Evolutionary conservation across 2,888 invertebrate species (phyloP), one percentile per base, ranked within the genome.

Genomic region (Subacronicta megacephala): DNA sequence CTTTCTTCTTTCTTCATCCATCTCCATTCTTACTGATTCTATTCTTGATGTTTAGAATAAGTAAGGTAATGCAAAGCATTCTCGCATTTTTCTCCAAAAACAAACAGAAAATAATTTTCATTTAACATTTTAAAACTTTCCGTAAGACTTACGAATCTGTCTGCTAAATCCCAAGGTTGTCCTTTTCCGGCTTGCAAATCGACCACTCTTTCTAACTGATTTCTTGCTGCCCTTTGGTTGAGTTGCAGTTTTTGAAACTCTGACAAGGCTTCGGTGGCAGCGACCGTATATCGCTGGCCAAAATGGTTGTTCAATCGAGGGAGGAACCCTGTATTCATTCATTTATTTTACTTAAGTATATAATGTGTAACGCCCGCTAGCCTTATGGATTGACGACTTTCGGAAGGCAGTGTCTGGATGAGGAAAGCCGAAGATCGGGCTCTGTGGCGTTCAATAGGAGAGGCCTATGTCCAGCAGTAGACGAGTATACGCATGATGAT

Each of bases 211-310:
- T 95, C 94, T 45, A 96, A 83, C 66, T 95, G 95, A 76, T 96
- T 95, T 26, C 93, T 84, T 1, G 95, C 96, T 9, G 95, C 95
- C 59, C 95, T 92, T 56, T 96, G 95, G 46, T 94, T 92, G 33
- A 95, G 84, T 84, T 96, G 96, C 12, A 95, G 81, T 59, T 90
- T 93, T 81, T 97, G 96, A 77, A 97, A 97, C 80, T 96, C 95
- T 0, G 96, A 96, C 20, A 97, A 83, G 0, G 96, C 97, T 83
- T 97, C 96, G 0, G 96, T 96, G 0, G 97, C 97, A 38, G 95
- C 94, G 7, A 97, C 96, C 1, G 96, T 95, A 85, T 95, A 97
- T 40, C 97, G 95, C 83, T 97, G 96, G 0, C 97, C 97, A 71
- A 95, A 95, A 81, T 95, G 95, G 3, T 95, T 95, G 77, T 95